phyloP scores from a whole-genome alignment of 2,113 vertebrate genomes.

The Pterocles gutturalis region DNA sequence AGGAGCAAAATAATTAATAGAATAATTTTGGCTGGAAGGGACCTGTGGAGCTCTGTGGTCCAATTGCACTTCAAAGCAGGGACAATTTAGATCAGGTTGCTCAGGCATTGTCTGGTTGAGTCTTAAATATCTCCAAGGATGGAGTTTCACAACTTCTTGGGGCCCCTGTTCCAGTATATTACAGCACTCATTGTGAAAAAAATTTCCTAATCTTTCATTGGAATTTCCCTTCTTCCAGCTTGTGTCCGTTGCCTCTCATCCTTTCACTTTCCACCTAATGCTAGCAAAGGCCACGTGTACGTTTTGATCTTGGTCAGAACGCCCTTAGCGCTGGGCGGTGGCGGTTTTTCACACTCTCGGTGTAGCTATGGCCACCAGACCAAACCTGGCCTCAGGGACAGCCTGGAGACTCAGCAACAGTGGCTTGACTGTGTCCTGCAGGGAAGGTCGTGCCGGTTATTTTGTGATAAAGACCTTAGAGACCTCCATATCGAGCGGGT shows the following conservation, averaged over 20 bases:
- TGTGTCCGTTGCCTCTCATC: neutral
- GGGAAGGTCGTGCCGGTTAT: neutral
- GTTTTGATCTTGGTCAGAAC: neutral
- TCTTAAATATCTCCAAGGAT: neutral
- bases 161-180: neutral
- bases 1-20: neutral
- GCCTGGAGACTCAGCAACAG: neutral
- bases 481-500: neutral
- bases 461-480: neutral
- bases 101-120: neutral
- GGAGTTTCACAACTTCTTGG: constrained; percentile 15
- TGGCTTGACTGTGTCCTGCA: neutral
- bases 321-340: neutral
- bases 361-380: neutral
- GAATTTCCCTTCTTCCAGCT: constrained; percentile 19
- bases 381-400: neutral
- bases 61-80: neutral
- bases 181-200: neutral
- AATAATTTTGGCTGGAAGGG: neutral
- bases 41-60: neutral
- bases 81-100: neutral
- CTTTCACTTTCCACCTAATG: neutral
- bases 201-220: neutral
- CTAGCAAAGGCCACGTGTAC: neutral
- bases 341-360: neutral